Base-by-base conservation (phyloP, 2,888 invertebrate species). In the Yponomeuta cagnagella region DNA sequence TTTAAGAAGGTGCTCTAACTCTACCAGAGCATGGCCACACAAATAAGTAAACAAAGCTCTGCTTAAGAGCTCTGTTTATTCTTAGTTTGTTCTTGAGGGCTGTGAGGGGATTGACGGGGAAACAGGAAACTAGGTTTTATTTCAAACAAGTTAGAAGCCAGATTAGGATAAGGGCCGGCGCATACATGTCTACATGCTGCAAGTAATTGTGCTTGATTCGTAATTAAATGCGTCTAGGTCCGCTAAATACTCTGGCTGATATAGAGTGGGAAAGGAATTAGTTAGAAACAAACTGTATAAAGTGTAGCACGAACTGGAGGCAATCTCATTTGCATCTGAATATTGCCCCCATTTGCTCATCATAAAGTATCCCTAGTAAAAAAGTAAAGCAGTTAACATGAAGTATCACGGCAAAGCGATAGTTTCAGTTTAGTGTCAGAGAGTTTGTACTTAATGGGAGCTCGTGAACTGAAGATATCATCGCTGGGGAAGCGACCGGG, bases 391-490 rank as follows among this genome's bases (percentile, higher is more conserved):
- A 12, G 52, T 58, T 58, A 58, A 58, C 52, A 58, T 58, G 52
- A 58, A 58, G 52, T 15, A 58, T 58, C 52, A 12, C 1, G 15
- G 52, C 15, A 3, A 58, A 58, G 52, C 52, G 78, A 74, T 69
- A 66, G 67, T 33, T 67, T 33, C n/a, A 63, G 63, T 63, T 58
- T 9, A 58, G 37, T 37, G 69, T 69, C 69, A 63, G 69, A 69
- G 69, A 4, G 58, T n/a, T 69, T 10, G 15, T 69, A 58, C 66
- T 71, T 72, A 72, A 73, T 73, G 72, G 73, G 70, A 33, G 70
- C 72, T 73, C 73, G 73, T 73, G 73, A 71, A 52, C 58, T 48
- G 68, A 65, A 67, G 73, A 73, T 73, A 73, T 48, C 52, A 73
- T 73, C 73, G 68, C 58, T 33, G 65, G 48, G 43, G 23, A 37